phyloP scores from a whole-genome alignment of 1,140 invertebrate genomes.

The Subanguina moxae region DNA sequence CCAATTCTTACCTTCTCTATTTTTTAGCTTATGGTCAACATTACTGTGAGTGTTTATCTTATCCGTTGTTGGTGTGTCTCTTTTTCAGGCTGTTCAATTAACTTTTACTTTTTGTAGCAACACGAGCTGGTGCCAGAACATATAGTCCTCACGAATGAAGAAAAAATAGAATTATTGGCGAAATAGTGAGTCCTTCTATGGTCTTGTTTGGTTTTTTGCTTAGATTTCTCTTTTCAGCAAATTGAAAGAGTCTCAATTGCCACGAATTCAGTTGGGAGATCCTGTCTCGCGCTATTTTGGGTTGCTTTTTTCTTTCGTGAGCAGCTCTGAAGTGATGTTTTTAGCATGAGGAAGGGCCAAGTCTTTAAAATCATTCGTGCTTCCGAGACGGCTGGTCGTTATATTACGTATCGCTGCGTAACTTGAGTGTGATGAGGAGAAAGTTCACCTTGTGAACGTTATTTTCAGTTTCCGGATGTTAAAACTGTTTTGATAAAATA shows the following conservation, averaged over 20 bases:
- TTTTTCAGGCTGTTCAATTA: too few relatives aligned
- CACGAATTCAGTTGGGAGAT: conserved; percentile 96
- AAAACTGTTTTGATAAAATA: too few relatives aligned
- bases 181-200: conserved; percentile 80
- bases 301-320: conserved; percentile 12
- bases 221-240: conserved; percentile 65
- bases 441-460: too few relatives aligned
- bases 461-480: too few relatives aligned
- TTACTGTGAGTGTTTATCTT: too few relatives aligned
- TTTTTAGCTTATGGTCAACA: too few relatives aligned
- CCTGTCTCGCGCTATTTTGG: conserved; percentile 76
- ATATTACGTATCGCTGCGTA: conserved; percentile 81
- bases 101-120: too few relatives aligned
- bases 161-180: conserved; percentile 86
- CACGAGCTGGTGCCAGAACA: too few relatives aligned
- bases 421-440: too few relatives aligned
- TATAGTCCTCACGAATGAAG: conserved; percentile 65
- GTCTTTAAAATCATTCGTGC: conserved; percentile 95
- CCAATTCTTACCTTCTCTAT: too few relatives aligned
- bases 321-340: conserved; percentile 81
- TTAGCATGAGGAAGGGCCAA: conserved; percentile 91
- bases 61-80: too few relatives aligned
- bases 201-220: too few relatives aligned
- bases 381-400: conserved; percentile 94
- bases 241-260: conserved; percentile 96